Evolutionary conservation across 2,888 invertebrate genomes (phyloP), one percentile per base, ranked within the genome.

Genomic region (Dicyrtoma fusca): DNA sequence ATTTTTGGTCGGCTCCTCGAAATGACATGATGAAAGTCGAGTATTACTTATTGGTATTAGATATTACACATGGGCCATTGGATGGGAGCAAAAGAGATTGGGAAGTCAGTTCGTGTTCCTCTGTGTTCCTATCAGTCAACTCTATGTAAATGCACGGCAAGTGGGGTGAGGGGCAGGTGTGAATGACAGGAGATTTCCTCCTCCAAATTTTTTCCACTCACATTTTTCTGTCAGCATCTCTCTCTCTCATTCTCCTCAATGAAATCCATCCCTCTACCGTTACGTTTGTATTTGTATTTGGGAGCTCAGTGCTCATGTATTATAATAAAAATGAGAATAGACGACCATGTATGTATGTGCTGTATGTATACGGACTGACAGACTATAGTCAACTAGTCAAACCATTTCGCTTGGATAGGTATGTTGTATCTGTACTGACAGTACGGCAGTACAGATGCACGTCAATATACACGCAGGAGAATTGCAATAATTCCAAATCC

Each of bases 181-280:
- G 76, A 78, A 78, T 79, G 79, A 79, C 78, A 77, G 70, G 57
- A 47, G 75, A 76, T 77, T 76, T 75, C 74, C 73, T 79, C 77
- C 76, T 76, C 73, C 74, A 75, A 75, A 77, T 72, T 76, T 65
- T 76, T 76, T 74, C 74, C 75, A 75, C 72, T 74, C 73, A 72
- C 72, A 74, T 76, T 74, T 76, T 76, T 69, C 75, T 77, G 77
- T 76, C 75, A 75, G 74, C 74, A 70, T 69, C 71, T 75, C 66
- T 71, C 51, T 19, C 44, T 63, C 47, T 14, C 23, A 34, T 8
- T 14, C 49, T 55, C n/a, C 57, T 42, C 64, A 64, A 66, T 66
- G 66, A 66, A 66, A 66, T 42, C 61, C 61, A 61, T 61, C 44
- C 61, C 42, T 55, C 23, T 55, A 21, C 34, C 34, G 34, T 34